A percentile compares a stretch with the other conserved stretches of the same genome.
These are phyloP conservation scores for Channallabes apus DNA, from an alignment of 2,797 vertebrate genomes.

Conservation along the genomic window DNA sequence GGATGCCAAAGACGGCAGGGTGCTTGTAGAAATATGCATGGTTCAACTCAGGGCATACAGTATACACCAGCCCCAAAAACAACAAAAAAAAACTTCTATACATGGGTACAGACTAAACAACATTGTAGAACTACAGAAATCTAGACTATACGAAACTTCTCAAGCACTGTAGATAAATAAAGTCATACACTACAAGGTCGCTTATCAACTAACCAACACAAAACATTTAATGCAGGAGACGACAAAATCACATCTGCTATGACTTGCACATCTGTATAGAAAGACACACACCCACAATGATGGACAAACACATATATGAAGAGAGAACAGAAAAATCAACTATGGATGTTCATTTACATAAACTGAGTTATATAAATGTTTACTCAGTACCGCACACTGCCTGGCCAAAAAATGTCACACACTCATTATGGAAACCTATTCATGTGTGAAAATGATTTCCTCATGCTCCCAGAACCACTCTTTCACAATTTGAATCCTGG, in stretches of 20 bases:
- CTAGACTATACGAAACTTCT: not conserved
- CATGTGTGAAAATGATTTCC: too few relatives aligned
- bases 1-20: not conserved
- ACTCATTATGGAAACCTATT: too few relatives aligned
- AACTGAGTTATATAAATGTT: not conserved
- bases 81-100: not conserved
- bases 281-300: not conserved
- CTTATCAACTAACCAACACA: not conserved
- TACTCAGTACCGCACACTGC: too few relatives aligned
- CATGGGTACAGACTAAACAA: not conserved
- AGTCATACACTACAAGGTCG: not conserved
- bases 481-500: too few relatives aligned
- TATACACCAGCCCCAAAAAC: not conserved
- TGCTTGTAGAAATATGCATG: not conserved
- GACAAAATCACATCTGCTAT: not conserved
- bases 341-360: not conserved
- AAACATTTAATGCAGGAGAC: not conserved
- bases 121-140: not conserved
- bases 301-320: not conserved
- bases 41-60: not conserved
- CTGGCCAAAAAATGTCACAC: too few relatives aligned
- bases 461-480: too few relatives aligned
- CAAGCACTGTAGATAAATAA: not conserved
- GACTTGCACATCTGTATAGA: not conserved
- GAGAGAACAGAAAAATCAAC: constrained; percentile 7